These are phyloP conservation scores for Pica pica DNA, from an alignment of 2,113 vertebrate genomes.

Conservation along the genomic window DNA sequence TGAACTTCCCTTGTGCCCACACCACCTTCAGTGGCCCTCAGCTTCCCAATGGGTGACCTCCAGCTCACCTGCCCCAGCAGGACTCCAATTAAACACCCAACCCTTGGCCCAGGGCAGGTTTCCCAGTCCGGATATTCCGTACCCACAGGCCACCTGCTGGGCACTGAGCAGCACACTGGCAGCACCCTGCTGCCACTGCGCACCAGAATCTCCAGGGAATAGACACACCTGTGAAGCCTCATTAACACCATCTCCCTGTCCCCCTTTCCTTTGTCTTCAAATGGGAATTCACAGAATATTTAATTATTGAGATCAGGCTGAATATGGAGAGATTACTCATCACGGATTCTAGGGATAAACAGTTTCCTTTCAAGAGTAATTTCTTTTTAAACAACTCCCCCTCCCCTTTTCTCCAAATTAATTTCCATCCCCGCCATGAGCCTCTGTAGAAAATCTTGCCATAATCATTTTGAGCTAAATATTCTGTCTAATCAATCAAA, in stretches of 20 bases:
- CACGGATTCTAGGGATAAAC: not conserved
- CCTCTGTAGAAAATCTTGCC: conserved; percentile 11
- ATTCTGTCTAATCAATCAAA: conserved; percentile 59
- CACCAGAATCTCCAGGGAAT: not conserved
- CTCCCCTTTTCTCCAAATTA: not conserved
- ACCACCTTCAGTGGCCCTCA: not conserved
- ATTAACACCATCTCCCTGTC: not conserved
- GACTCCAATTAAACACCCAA: not conserved
- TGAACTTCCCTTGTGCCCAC: not conserved
- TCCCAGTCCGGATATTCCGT: not conserved
- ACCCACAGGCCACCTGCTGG: not conserved
- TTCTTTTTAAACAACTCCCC: not conserved
- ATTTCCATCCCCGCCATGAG: not conserved
- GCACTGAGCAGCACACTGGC: not conserved
- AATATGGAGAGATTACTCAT: not conserved
- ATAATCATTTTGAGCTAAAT: conserved; percentile 27
- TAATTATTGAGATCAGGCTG: not conserved
- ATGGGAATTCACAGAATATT: not conserved
- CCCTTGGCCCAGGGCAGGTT: not conserved
- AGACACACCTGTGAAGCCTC: not conserved
- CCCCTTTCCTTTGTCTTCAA: not conserved
- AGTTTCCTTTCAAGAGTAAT: not conserved
- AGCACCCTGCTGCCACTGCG: not conserved
- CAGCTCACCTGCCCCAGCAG: not conserved
- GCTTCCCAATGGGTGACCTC: fast-evolving